phyloP scores from a whole-genome alignment of 2,888 invertebrate genomes.

The Gisinianus flammeolus region DNA sequence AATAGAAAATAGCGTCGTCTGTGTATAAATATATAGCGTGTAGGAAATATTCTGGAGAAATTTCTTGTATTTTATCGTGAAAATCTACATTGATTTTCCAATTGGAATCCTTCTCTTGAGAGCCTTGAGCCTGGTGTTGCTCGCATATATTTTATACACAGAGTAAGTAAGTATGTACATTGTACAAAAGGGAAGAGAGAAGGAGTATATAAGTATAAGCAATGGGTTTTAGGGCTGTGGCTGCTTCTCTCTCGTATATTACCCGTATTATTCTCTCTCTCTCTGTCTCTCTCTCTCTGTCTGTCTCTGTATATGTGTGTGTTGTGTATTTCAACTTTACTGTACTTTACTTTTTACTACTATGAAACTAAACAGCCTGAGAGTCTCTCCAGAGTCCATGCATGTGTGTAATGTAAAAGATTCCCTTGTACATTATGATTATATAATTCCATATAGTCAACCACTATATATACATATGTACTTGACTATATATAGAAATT shows the following conservation, averaged over 20 bases:
- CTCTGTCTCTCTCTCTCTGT: not conserved
- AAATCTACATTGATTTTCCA: constrained; percentile 18
- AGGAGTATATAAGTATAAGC: no score
- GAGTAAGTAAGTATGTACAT: not conserved
- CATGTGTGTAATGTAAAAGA: not conserved
- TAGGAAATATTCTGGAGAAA: no score
- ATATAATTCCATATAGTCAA: no score
- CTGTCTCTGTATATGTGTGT: not conserved
- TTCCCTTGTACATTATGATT: no score
- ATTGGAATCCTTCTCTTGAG: not conserved
- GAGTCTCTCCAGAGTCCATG: no score
- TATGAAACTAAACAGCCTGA: no score
- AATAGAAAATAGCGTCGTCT: no score
- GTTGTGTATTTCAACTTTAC: not conserved
- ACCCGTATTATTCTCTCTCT: not conserved
- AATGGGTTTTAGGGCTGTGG: constrained; percentile 14
- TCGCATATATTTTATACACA: no score
- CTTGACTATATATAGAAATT: no score
- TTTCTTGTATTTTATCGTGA: not conserved
- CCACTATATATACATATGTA: no score
- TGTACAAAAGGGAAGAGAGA: no score
- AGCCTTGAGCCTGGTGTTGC: not conserved
- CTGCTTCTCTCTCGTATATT: constrained; percentile 13
- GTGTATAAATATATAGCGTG: no score
- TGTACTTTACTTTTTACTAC: not conserved